phyloP scores from a whole-genome alignment of 2,888 invertebrate species.

The Andrena dorsata region DNA sequence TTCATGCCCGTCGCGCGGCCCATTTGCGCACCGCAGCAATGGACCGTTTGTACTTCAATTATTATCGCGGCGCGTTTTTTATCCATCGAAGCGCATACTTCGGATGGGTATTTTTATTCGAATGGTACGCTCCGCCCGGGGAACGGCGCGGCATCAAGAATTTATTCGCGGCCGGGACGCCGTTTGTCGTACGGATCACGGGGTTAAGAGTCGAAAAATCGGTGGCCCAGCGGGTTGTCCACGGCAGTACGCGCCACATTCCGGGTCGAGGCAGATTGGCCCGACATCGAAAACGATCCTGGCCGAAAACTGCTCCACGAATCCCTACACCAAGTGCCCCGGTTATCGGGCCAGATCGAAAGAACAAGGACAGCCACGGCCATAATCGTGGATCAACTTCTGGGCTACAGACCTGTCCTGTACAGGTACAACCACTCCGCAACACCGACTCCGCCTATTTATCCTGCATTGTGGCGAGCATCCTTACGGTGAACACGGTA shows the following conservation, averaged over 20 bases:
- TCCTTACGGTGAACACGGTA: slow-evolving; percentile 43
- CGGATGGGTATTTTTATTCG: slow-evolving; percentile 19
- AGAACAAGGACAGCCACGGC: slow-evolving; percentile 77
- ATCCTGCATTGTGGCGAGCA: slow-evolving; percentile 51
- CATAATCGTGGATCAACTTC: slow-evolving; percentile 81
- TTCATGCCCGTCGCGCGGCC: neutral
- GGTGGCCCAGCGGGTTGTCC: slow-evolving; percentile 67
- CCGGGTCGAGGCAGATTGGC: slow-evolving; percentile 61
- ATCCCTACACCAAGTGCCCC: slow-evolving; percentile 63
- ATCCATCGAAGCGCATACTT: slow-evolving; percentile 10
- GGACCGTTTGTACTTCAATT: slow-evolving; percentile 31
- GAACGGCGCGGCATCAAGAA: slow-evolving; percentile 8
- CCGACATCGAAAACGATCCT: slow-evolving; percentile 75
- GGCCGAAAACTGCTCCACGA: slow-evolving; percentile 71
- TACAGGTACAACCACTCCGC: slow-evolving; percentile 66
- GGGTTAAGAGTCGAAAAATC: slow-evolving; percentile 70
- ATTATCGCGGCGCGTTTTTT: slow-evolving; percentile 3
- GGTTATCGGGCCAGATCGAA: slow-evolving; percentile 77
- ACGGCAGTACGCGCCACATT: slow-evolving; percentile 57
- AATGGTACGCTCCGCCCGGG: slow-evolving; percentile 27
- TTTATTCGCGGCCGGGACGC: slow-evolving; percentile 42
- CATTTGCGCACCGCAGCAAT: neutral
- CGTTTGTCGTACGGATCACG: slow-evolving; percentile 57
- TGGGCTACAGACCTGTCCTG: slow-evolving; percentile 71
- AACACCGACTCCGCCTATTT: slow-evolving; percentile 65